phyloP scores from a whole-genome alignment of 2,888 invertebrate genomes.

The Aporophyla nigra region DNA sequence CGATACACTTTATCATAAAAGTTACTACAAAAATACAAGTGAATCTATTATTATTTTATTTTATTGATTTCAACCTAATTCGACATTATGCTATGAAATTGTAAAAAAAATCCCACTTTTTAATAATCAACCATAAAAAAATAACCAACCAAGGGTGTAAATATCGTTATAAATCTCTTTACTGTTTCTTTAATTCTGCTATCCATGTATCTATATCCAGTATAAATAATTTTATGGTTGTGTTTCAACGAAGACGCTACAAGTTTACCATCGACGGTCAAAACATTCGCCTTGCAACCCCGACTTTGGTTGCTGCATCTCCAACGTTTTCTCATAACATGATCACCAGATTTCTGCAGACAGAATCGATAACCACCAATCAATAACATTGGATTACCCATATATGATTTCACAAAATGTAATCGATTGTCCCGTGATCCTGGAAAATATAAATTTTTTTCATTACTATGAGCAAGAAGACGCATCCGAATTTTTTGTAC shows the following conservation, averaged over 20 bases:
- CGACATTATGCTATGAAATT: too few relatives aligned
- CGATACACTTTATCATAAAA: too few relatives aligned
- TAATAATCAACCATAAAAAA: too few relatives aligned
- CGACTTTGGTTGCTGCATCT: conserved; percentile 27
- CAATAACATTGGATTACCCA: conserved; percentile 32
- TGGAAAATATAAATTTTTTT: not conserved
- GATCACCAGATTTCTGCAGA: not conserved
- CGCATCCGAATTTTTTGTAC: not conserved
- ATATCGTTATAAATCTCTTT: too few relatives aligned
- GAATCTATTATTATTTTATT: too few relatives aligned
- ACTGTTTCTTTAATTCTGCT: too few relatives aligned
- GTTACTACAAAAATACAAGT: too few relatives aligned
- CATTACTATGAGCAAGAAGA: too few relatives aligned
- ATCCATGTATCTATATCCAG: too few relatives aligned
- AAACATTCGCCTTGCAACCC: conserved; percentile 26
- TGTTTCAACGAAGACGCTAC: conserved; percentile 1
- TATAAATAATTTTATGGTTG: not conserved
- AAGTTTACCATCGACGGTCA: conserved; percentile 6
- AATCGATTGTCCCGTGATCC: not conserved
- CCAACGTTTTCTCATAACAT: conserved; percentile 9
- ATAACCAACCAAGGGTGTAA: too few relatives aligned
- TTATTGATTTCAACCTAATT: too few relatives aligned
- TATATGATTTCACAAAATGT: not conserved
- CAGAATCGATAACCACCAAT: conserved; percentile 30
- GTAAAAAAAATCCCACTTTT: too few relatives aligned